Base-by-base conservation (phyloP, 2,888 invertebrate species). In the Microctonus brassicae region DNA sequence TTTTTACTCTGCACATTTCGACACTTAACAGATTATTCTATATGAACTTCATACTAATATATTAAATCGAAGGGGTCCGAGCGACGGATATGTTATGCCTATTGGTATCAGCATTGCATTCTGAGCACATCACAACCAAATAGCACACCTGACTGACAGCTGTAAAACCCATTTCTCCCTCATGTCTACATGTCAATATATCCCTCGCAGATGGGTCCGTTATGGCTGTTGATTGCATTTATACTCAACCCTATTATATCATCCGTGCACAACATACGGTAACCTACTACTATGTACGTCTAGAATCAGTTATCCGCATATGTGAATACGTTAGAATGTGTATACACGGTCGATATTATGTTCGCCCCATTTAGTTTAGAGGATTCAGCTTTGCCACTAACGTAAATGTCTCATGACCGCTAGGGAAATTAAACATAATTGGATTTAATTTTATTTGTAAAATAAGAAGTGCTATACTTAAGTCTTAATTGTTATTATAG, bases 91-190 rank as follows among this genome's bases (percentile, higher is more conserved):
- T n/a, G n/a, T n/a, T n/a, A n/a, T n/a, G 39, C 39, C 13, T 13
- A 39, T 39, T 39, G 39, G 39, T n/a, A n/a, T n/a, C 39, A 39
- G 39, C 39, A 4, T 4, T n/a, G 39, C 39, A 39, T 39, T 11
- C 39, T 39, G 39, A 3, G 6, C 39, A 13, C 39, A 39, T 39
- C 13, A 29, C 29, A 57, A 11, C 34, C 29, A 58, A 34, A 58
- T 29, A 58, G 63, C 57, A 71, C 79, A 80, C 74, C 81, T 75
- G 82, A 80, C 78, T 66, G 71, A 79, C 82, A 82, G 80, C 78
- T 82, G 82, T 78, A n/a, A 71, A 70, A 60, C 63, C 42, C 62
- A 61, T 58, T 62, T 70, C 58, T 29, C 66, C 71, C 67, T 67
- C 65, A 33, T 65, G 61, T 36, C n/a, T 26, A n/a, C 29, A 55